Percentiles rank a stretch among this genome's conserved stretches.
Evolutionary conservation across 2,888 invertebrate genomes (phyloP).

Genomic region (Drosophila pegasa): DNA sequence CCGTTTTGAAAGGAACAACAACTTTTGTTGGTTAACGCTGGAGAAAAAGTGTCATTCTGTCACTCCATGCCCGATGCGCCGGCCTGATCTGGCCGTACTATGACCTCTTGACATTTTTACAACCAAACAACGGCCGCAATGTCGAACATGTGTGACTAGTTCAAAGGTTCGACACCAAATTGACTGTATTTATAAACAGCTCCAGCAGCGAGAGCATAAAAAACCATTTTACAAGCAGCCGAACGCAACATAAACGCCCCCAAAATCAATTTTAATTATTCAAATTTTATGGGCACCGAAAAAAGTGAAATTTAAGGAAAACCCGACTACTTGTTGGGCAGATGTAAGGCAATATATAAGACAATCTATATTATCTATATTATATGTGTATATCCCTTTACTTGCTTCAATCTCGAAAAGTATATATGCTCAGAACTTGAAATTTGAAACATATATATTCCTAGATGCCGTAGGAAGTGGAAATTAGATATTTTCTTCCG

Average conservation of each 20-base stretch:
- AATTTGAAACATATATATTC: background rate
- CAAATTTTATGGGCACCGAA: slow-evolving; percentile 53
- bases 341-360: background rate
- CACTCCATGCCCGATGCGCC: slow-evolving; percentile 22
- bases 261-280: slow-evolving; percentile 58
- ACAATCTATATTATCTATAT: background rate
- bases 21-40: slow-evolving; percentile 38
- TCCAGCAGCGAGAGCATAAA: slow-evolving; percentile 37
- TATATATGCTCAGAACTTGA: background rate
- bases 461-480: background rate
- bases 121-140: slow-evolving; percentile 29
- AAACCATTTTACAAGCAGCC: slow-evolving; percentile 7
- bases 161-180: slow-evolving; percentile 77
- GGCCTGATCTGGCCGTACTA: slow-evolving; percentile 32
- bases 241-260: slow-evolving; percentile 42
- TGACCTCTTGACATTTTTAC: slow-evolving; percentile 69
- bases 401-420: background rate
- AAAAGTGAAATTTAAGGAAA: slow-evolving; percentile 7
- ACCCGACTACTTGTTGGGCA: slow-evolving; percentile 3
- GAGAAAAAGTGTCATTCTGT: slow-evolving; percentile 60
- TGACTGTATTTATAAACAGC: slow-evolving; percentile 79
- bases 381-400: background rate
- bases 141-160: slow-evolving; percentile 73
- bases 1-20: slow-evolving; percentile 6
- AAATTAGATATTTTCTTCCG: background rate